Evolutionary conservation across 2,888 invertebrate genomes (phyloP), one percentile per base, ranked within the genome.

Genomic region (Nemotelus pantherinus): DNA sequence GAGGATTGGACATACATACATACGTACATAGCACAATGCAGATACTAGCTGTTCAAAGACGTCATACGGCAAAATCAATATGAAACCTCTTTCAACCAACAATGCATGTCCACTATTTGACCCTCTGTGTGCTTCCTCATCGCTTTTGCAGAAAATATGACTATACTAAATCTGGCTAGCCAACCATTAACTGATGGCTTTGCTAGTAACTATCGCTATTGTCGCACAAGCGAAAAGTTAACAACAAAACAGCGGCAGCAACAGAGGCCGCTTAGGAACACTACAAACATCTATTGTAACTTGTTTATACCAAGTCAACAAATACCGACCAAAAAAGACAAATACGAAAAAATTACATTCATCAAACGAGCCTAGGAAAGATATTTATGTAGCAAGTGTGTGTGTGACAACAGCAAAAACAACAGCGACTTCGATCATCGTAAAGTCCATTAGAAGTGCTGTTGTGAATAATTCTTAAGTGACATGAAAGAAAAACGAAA

Each of bases 61-160:
- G 60, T 41, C 39, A 47, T 74, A 63, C 9, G 43, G 7, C 60
- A 43, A 74, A n/a, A 60, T 74, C 74, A 74, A 74, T 74, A 74
- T 25, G 25, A 74, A 47, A 63, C 39, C 4, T 50, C 43, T 41
- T 71, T 63, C 45, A 48, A 41, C 25, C n/a, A 57, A 74, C 74
- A 74, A 74, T 74, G 74, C 63, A 74, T 60, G 48, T 74, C 63
- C n/a, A 63, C 48, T 63, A 63, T 63, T 74, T 74, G 6, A 43
- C 25, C 25, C 25, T 25, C 25, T 25, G 25, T 25, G 25, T 25
- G 25, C 25, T 25, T 25, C 25, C 25, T 25, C 25, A 25, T 25
- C 25, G 25, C 25, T 25, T 25, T 25, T 25, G 25, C 25, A 25
- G 25, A 25, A 25, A 25, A 25, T 25, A 25, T 25, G 25, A 25